Base-by-base conservation (phyloP, 30 jellyfish, hydroid and myxozoan species). In the Aurelia coerulea region DNA sequence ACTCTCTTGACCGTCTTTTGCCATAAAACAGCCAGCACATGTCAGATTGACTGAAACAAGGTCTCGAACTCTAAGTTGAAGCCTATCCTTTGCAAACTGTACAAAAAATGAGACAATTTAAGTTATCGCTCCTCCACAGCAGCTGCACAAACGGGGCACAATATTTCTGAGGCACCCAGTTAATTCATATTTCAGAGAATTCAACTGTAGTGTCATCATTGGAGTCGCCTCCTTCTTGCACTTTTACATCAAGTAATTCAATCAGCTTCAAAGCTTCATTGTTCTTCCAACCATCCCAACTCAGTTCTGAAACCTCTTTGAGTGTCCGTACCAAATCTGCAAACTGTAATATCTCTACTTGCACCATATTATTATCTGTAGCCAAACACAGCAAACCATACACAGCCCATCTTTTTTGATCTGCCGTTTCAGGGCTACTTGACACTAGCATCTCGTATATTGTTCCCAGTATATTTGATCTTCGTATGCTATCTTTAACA, bases 361-460 rank as follows among this genome's bases (percentile, higher is more conserved):
- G 93, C 10, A 71, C 62, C 8, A 17, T 46, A 31, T 49, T 4
- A 68, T 66, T 42, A 12, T 77, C 83, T 11, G 88, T 37, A 15
- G 83, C 93, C 15, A 84, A 56, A 35, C 93, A 84, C 70, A 84
- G 33, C 82, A 84, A 18, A 14, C 83, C 84, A 33, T 84, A 84
- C 53, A 73, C 93, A 5, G 88, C 93, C 93, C 93, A 84, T 34
- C 83, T 77, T n/a, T 84, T 77, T 56, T 35, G 49, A 17, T 84
- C 93, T 1, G 68, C 15, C 32, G 31, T 41, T 6, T 29, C 73
- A 8, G 7, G 77, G 13, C 17, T 53, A 15, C 70, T 29, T 33
- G 58, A 64, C 29, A 56, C 80, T 54, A 84, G 58, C 15, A 73
- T 73, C 56, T 35, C 60, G 31, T 29, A 59, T 51, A 84, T 13